These are phyloP conservation scores for Drosophila anceps DNA, from an alignment of 2,888 invertebrate genomes.

Conservation along the genomic window DNA sequence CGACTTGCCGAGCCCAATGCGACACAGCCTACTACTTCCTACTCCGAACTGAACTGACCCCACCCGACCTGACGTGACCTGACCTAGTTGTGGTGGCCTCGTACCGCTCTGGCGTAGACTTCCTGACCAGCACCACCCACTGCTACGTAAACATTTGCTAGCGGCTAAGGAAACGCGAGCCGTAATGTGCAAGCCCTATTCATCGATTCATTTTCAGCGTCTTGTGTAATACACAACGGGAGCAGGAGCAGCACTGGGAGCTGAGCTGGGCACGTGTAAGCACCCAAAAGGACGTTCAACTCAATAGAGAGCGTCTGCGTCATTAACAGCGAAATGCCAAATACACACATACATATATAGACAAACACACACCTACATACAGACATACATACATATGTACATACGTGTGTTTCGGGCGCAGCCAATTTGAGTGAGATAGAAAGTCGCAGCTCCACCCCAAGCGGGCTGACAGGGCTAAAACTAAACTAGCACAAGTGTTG, in stretches of 20 bases:
- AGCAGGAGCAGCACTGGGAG: background rate
- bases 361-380: background rate
- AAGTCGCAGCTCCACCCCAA: constrained; percentile 30
- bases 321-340: constrained; percentile 16
- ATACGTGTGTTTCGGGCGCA: constrained; percentile 6
- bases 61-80: constrained; percentile 50
- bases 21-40: constrained; percentile 1
- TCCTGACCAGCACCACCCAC: background rate
- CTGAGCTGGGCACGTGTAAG: constrained; percentile 22
- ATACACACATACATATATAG: background rate
- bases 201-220: constrained; percentile 63
- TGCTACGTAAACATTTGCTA: constrained; percentile 42
- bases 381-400: background rate
- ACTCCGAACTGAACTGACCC: background rate
- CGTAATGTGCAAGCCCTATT: constrained; percentile 66
- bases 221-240: constrained; percentile 17
- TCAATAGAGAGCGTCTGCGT: constrained; percentile 32
- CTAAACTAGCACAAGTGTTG: constrained; percentile 56
- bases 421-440: constrained; percentile 32
- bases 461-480: constrained; percentile 18
- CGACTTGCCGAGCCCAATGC: constrained; percentile 12
- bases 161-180: constrained; percentile 37
- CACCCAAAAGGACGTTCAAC: constrained; percentile 68
- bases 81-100: constrained; percentile 68
- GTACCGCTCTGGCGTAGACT: background rate